A percentile compares a stretch with the other conserved stretches of the same genome.
Conservation (phyloP, 2,888 invertebrate genomes). For the Orthosia gracilis region DNA sequence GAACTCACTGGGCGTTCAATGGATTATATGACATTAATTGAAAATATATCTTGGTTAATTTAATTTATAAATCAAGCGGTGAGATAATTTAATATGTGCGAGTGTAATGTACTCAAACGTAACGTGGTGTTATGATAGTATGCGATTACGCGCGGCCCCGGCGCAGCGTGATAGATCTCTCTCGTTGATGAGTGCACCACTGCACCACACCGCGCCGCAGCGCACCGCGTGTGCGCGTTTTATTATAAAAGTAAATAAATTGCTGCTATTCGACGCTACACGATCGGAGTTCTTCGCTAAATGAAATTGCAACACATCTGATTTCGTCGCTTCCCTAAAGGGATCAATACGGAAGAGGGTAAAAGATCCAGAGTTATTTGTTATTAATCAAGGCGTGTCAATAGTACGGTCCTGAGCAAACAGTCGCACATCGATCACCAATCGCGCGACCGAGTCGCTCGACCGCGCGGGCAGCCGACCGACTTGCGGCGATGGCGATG, state of each 20-base stretch:
- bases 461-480: neutral
- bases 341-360: constrained; percentile 35
- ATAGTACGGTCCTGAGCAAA: constrained; percentile 60
- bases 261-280: constrained; percentile 54
- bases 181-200: constrained; percentile 57
- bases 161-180: constrained; percentile 61
- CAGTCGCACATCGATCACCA: constrained; percentile 49
- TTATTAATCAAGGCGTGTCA: constrained; percentile 65
- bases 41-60: neutral
- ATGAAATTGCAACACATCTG: constrained; percentile 55
- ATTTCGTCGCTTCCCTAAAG: constrained; percentile 41
- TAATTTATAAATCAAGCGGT: neutral
- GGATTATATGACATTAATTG: neutral
- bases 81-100: neutral
- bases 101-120: constrained; percentile 30
- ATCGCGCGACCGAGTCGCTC: constrained; percentile 17
- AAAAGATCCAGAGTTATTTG: constrained; percentile 56
- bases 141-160: neutral
- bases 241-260: constrained; percentile 72
- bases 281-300: constrained; percentile 57
- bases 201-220: constrained; percentile 20
- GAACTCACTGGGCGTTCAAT: no score
- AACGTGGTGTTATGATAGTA: neutral
- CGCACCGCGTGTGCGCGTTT: constrained; percentile 55
- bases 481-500: neutral